These are phyloP conservation scores for Acutogordius australiensis DNA, from an alignment of 2,888 invertebrate genomes.

Conservation along the genomic window DNA sequence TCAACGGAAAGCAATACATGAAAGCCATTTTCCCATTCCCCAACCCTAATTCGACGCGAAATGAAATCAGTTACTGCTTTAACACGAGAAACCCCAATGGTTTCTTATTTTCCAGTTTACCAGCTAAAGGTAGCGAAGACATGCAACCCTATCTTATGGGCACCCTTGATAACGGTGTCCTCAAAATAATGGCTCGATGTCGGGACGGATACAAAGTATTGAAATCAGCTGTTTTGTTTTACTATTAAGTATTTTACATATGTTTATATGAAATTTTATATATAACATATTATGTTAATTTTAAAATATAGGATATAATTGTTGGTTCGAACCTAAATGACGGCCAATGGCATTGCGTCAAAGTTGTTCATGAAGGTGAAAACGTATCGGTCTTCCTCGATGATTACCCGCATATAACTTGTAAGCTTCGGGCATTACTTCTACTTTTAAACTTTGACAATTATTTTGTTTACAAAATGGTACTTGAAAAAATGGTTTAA, in stretches of 20 bases:
- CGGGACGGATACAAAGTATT: background rate
- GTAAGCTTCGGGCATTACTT: too few relatives aligned
- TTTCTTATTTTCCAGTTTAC: constrained; percentile 3
- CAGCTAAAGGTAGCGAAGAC: background rate
- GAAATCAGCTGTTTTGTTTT: too few relatives aligned
- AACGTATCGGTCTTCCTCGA: background rate
- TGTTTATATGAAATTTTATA: too few relatives aligned
- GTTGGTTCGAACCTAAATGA: background rate
- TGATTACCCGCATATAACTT: background rate
- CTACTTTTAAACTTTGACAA: too few relatives aligned
- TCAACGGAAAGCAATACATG: constrained; percentile 11
- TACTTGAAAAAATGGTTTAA: too few relatives aligned
- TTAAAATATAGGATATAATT: background rate
- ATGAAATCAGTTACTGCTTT: background rate
- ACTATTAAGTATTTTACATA: too few relatives aligned
- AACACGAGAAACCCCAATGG: constrained; percentile 5
- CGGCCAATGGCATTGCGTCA: background rate
- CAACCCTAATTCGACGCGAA: background rate
- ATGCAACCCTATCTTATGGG: background rate
- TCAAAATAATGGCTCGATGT: background rate
- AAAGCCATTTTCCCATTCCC: constrained; percentile 2
- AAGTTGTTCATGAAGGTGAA: background rate
- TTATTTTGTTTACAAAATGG: too few relatives aligned
- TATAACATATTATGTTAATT: too few relatives aligned
- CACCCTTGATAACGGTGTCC: background rate